These are phyloP conservation scores for Ranitomeya variabilis DNA, from an alignment of 2,113 vertebrate species.

Conservation along the genomic window DNA sequence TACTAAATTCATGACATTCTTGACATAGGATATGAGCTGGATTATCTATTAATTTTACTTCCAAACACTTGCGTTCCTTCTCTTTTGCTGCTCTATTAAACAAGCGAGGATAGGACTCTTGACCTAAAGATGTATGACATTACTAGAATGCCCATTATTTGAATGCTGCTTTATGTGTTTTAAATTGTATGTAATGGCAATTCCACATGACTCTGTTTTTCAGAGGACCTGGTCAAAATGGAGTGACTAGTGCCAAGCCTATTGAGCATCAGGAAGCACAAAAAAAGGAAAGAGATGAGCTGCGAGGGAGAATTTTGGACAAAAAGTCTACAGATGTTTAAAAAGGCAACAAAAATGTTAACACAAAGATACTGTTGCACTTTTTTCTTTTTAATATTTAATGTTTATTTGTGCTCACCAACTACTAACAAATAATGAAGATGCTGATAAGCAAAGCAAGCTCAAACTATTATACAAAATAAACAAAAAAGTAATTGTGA, in stretches of 20 bases:
- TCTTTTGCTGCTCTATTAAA: too few species aligned
- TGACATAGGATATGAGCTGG: too few species aligned
- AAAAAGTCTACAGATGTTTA: slow-evolving; percentile 40
- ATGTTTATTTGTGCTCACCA: not conserved
- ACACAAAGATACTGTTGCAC: slow-evolving; percentile 10
- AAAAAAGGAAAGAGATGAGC: not conserved
- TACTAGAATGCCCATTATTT: not conserved
- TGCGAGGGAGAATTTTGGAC: not conserved
- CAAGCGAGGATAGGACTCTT: too few species aligned
- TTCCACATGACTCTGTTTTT: not conserved
- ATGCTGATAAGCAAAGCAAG: not conserved
- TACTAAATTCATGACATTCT: too few species aligned
- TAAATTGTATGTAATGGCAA: not conserved
- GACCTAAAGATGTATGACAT: too few species aligned
- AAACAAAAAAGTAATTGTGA: too few species aligned
- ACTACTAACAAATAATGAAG: not conserved
- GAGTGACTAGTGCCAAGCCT: not conserved
- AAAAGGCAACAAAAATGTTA: not conserved
- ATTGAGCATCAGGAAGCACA: not conserved
- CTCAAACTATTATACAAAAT: too few species aligned
- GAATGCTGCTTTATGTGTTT: not conserved
- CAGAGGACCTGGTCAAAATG: not conserved
- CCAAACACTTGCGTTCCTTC: too few species aligned
- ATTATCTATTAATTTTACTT: too few species aligned
- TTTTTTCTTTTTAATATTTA: slow-evolving; percentile 12